Evolutionary conservation across 2,113 vertebrate genomes (phyloP).

Genomic region (Merops nubicus): DNA sequence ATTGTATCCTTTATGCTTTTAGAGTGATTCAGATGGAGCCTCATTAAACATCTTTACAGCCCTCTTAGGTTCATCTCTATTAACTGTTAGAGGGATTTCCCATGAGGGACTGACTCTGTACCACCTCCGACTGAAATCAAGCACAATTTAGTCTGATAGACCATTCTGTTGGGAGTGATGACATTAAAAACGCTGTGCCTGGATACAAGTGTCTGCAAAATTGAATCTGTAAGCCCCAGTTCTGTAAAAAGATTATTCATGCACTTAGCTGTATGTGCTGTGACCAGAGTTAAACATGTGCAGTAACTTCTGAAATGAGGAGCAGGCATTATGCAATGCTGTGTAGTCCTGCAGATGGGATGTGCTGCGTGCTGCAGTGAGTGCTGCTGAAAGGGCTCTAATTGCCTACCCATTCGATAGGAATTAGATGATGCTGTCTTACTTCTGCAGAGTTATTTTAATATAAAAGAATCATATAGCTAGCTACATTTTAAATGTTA

Average conservation of each 20-base stretch:
- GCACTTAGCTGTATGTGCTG: not conserved
- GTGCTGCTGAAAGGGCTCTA: accelerated
- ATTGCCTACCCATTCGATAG: accelerated
- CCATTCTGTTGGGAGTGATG: accelerated
- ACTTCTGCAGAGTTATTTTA: not conserved
- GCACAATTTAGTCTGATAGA: not conserved
- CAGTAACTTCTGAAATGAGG: not conserved
- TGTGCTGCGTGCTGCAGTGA: not conserved
- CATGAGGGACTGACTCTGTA: not conserved
- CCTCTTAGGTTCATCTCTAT: not conserved
- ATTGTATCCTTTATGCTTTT: not conserved
- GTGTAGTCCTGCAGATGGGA: not conserved
- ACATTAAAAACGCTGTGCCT: accelerated
- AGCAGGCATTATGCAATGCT: not conserved
- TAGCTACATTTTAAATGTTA: not conserved
- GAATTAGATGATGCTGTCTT: not conserved
- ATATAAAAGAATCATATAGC: accelerated
- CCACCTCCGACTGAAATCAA: not conserved
- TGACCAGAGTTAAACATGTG: not conserved
- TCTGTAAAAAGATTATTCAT: not conserved
- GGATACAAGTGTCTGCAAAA: not conserved
- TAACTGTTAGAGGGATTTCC: not conserved
- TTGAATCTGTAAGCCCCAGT: not conserved
- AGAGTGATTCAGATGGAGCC: not conserved
- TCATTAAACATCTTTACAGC: not conserved